Evolutionary conservation across 2,113 vertebrate genomes (phyloP), one percentile per base, ranked within the genome.

Genomic region (Collichthys lucidus): DNA sequence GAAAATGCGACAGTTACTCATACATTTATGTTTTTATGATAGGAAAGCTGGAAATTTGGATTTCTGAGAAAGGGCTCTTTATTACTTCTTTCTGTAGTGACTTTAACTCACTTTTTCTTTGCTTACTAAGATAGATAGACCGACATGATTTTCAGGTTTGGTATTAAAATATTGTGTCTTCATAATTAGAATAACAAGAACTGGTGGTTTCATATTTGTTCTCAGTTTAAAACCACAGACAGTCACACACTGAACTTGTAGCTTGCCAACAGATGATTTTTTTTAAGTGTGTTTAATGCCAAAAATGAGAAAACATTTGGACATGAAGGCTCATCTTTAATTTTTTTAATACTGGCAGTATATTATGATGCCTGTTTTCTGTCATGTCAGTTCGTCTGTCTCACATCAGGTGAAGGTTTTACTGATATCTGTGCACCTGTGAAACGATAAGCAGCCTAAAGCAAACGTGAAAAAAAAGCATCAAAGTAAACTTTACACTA

Each of bases 221-320:
- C 50, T 57, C n/a, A 49, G 22, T 35, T 35, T 59, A 42, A 56
- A 53, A 63, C 62, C 52, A 17, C 22, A 56, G 53, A 47, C 61
- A 62, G 67, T 56, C 62, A 50, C 52, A 80, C 46, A 31, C 4
- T 17, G 15, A 55, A 15, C 22, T 20, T 68, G 40, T 12, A 61
- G 26, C 63, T 35, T 75, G 44, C 44, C 42, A 78, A 15, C 50
- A 44, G 44, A 61, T 60, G 7, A 15, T 63, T 73, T 82, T 26
- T 26, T 74, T 3, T 47, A 50, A 63, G 44, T 68, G 31, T 59
- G 59, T 42, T 61, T 22, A 62, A 57, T 59, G 64, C 74, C 68
- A 88, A 59, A 57, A 47, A 68, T 31, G 22, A 22, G 35, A 52
- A 63, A 65, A 72, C 20, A 15, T 11, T 4, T 16, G 24, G 14